These are phyloP conservation scores for Cottoperca gobio DNA, from an alignment of 2,797 vertebrate species.

Conservation along the genomic window DNA sequence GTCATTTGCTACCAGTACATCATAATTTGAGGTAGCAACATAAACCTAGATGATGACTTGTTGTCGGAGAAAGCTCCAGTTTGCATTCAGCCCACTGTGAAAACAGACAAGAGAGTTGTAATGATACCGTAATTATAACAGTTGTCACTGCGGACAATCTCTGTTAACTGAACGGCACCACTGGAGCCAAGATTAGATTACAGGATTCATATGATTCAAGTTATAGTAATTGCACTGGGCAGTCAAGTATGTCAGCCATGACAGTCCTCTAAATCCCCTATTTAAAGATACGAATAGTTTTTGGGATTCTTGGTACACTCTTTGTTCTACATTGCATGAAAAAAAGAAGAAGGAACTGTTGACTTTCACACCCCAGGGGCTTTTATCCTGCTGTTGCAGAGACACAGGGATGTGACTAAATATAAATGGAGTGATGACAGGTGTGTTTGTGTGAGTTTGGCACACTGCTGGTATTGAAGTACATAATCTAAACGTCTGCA, in stretches of 20 bases:
- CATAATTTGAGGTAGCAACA: neutral
- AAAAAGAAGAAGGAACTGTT: conserved; percentile 32
- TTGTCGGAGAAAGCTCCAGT: neutral
- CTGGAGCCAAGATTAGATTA: conserved; percentile 56
- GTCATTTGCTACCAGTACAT: neutral
- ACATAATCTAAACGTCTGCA: neutral
- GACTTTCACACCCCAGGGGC: conserved; percentile 47
- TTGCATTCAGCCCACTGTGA: conserved; percentile 16
- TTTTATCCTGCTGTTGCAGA: conserved; percentile 35
- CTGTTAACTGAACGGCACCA: conserved; percentile 45
- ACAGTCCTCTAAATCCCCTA: conserved; percentile 34
- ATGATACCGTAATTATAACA: conserved; percentile 51
- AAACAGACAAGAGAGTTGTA: conserved; percentile 43
- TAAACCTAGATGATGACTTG: neutral
- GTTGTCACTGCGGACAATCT: conserved; percentile 38
- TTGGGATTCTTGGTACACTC: neutral
- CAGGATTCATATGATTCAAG: conserved; percentile 33
- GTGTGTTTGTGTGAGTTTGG: conserved; percentile 37
- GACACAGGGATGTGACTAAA: conserved; percentile 47
- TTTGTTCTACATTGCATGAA: neutral
- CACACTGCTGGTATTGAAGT: conserved; percentile 2
- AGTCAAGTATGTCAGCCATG: conserved; percentile 26
- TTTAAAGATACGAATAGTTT: conserved; percentile 44
- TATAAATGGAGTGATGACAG: conserved; percentile 40
- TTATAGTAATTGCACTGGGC: conserved; percentile 37